Base-by-base conservation (phyloP, 2,797 vertebrate genomes). In the Sebastes minor region DNA sequence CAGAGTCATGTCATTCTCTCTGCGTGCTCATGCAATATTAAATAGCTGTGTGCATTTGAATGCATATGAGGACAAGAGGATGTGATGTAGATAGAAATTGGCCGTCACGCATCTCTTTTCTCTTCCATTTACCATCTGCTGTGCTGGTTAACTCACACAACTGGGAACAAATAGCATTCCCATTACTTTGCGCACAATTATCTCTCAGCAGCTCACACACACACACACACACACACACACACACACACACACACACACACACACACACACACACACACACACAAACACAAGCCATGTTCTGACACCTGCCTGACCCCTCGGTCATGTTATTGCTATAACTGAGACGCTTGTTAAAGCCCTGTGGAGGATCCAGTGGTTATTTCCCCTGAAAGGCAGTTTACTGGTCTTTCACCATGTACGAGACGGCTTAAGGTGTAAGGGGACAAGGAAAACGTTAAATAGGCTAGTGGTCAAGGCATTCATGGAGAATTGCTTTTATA, bases 11-110 rank as follows among this genome's bases (percentile, higher is more conserved):
- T 38, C 33, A 30, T 75, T 61, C 27, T 55, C 60, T 65, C 6
- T 23, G 30, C 63, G 62, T 65, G 9, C 28, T 56, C 63, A 81
- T 86, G 70, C 68, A 87, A 69, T 83, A 68, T 86, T 82, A 68
- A 83, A 30, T 22, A 77, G 65, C 33, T 33, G 11, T 32, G 55
- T 65, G 76, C 56, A 10, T 77, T 65, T 16, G 33, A 76, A 69
- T 32, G 16, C 38, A 53, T 4, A 33, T 18, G 14, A 76, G 33
- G 27, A 63, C 6, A 73, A 55, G 46, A 67, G 2, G 56, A 74
- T 62, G 12, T 38, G 49, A 25, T 62, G n/a, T 10, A 8, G 55
- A 70, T 46, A 62, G 60, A 78, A 76, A 76, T 30, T 35, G 61
- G 38, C 42, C 2, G 6, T 52, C 38, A 14, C 20, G 28, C 13